Percentiles rank a stretch among this genome's conserved stretches.
Evolutionary conservation across 2,113 vertebrate genomes (phyloP).

Genomic region (Struthidea cinerea): DNA sequence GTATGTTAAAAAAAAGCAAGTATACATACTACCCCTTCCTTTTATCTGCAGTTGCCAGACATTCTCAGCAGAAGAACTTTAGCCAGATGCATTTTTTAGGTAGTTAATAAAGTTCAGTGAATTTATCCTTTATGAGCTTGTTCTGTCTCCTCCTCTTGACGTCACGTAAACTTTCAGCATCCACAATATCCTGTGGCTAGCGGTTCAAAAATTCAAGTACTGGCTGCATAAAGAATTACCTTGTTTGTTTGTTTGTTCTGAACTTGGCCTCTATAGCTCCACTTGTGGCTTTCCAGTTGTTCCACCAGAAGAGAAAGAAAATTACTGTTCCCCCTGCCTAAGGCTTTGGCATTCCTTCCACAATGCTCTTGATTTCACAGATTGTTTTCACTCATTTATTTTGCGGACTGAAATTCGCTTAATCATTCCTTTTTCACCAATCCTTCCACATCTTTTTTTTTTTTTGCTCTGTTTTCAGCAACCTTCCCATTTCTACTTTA

Average conservation of each 20-base stretch:
- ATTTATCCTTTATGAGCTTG: background rate
- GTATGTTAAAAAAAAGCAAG: background rate
- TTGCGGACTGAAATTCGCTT: background rate
- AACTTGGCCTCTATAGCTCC: background rate
- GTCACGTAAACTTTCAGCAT: background rate
- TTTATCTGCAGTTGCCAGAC: background rate
- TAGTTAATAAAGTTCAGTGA: background rate
- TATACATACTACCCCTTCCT: background rate
- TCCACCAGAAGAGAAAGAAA: background rate
- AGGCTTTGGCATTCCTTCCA: background rate
- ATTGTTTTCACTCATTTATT: background rate
- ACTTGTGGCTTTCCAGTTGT: background rate
- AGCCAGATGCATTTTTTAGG: background rate
- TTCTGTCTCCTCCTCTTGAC: background rate
- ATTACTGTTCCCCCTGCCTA: background rate
- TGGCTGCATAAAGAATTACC: background rate
- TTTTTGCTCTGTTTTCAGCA: background rate
- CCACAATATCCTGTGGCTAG: background rate
- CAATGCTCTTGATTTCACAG: background rate
- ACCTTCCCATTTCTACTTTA: background rate
- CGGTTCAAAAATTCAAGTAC: background rate
- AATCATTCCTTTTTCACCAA: background rate
- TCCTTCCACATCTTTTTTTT: background rate
- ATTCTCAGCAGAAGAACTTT: background rate
- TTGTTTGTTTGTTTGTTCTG: background rate